A percentile compares a stretch with the other conserved stretches of the same genome.
Conservation (phyloP, 2,888 invertebrate genomes). For the Cephonodes hylas region DNA sequence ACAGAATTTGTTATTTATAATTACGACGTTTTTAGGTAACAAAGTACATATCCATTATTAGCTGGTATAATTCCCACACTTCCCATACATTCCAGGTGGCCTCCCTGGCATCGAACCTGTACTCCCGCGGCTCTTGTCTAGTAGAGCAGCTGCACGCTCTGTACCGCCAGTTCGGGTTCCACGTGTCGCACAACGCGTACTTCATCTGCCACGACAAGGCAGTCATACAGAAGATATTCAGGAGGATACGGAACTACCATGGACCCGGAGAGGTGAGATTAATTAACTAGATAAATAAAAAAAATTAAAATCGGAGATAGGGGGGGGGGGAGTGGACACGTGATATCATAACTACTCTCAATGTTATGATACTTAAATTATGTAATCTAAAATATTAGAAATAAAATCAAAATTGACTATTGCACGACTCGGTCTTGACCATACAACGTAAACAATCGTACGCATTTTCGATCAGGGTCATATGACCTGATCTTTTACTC, state of each 20-base stretch:
- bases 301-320: neutral
- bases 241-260: conserved; percentile 88
- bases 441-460: too few relatives aligned
- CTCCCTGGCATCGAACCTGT: conserved; percentile 81
- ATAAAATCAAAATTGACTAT: too few relatives aligned
- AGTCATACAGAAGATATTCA: conserved; percentile 88
- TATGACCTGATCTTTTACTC: neutral
- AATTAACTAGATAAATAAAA: neutral
- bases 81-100: conserved; percentile 51
- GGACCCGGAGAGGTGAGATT: conserved; percentile 81
- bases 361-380: too few relatives aligned
- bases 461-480: too few relatives aligned
- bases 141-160: conserved; percentile 85
- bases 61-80: too few relatives aligned
- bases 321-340: conserved; percentile 14
- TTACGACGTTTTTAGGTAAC: too few relatives aligned
- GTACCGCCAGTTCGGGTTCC: conserved; percentile 93
- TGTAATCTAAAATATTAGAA: too few relatives aligned
- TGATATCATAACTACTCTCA: too few relatives aligned
- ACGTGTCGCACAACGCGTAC: conserved; percentile 93
- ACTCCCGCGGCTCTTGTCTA: conserved; percentile 79
- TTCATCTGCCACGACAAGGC: conserved; percentile 90
- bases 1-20: too few relatives aligned
- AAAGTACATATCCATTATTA: too few relatives aligned
- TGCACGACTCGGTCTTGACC: too few relatives aligned